Percentiles rank a stretch among this genome's conserved stretches.
These are phyloP conservation scores for Tanypteryx hageni DNA, from an alignment of 2,888 invertebrate genomes.

Conservation along the genomic window DNA sequence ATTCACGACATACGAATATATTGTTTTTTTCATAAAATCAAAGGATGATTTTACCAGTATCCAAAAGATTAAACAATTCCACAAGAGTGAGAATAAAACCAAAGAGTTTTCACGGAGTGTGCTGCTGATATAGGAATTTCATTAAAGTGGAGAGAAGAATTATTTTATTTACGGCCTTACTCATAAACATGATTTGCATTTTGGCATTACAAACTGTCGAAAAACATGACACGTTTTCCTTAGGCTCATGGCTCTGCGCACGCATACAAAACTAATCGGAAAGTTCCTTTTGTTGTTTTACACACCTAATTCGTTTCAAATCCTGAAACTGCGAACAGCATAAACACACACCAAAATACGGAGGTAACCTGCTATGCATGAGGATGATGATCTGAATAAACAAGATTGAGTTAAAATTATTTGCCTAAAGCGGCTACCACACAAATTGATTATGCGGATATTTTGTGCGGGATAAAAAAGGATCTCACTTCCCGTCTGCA, in stretches of 20 bases:
- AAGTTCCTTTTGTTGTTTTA: neutral
- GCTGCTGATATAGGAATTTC: too few relatives aligned
- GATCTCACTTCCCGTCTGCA: neutral
- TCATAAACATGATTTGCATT: too few relatives aligned
- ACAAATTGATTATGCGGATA: constrained; percentile 18
- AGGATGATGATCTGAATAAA: neutral
- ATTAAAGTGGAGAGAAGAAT: too few relatives aligned
- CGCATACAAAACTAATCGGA: neutral
- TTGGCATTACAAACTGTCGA: neutral
- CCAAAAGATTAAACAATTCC: too few relatives aligned
- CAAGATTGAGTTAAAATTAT: neutral
- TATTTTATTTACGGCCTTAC: too few relatives aligned
- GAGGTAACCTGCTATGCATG: neutral
- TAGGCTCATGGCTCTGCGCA: neutral
- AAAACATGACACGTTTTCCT: neutral
- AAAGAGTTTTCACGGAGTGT: too few relatives aligned
- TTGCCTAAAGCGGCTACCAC: neutral
- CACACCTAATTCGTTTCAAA: neutral
- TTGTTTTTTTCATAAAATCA: too few relatives aligned
- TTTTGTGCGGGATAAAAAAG: neutral
- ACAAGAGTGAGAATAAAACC: too few relatives aligned
- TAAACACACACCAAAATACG: neutral
- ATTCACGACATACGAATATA: too few relatives aligned
- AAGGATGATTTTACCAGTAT: too few relatives aligned
- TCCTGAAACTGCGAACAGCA: neutral